phyloP scores from a whole-genome alignment of 2,113 vertebrate genomes.

The Eonycteris spelaea region DNA sequence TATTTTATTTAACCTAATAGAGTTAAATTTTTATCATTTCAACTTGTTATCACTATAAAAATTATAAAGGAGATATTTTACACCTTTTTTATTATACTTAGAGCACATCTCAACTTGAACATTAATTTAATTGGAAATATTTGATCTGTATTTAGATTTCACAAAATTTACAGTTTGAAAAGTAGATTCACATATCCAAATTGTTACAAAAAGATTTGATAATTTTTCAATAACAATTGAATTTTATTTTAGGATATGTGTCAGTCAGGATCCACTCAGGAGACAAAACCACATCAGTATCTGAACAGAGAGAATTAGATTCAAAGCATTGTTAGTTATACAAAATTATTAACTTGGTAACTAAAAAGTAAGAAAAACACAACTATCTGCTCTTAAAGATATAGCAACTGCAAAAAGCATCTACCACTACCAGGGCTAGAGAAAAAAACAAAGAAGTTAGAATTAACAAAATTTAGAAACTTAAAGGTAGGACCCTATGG shows the following conservation, averaged over 20 bases:
- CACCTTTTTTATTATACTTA: neutral
- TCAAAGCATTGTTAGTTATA: neutral
- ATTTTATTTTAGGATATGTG: neutral
- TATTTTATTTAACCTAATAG: neutral
- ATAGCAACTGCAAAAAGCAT: neutral
- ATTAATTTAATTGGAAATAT: neutral
- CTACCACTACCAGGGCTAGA: neutral
- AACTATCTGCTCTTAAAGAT: neutral
- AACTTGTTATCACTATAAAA: neutral
- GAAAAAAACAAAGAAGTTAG: neutral
- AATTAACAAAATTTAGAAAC: neutral
- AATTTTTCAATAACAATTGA: neutral
- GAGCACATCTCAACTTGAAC: neutral
- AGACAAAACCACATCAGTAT: neutral
- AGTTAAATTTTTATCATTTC: neutral
- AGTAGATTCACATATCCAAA: neutral
- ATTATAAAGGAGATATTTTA: neutral
- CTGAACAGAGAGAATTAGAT: neutral
- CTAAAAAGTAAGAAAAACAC: neutral
- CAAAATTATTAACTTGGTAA: neutral
- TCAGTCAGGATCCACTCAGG: neutral
- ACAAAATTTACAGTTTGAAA: slow-evolving; percentile 15
- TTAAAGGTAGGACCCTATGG: neutral
- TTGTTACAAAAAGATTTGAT: neutral
- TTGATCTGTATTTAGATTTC: neutral